Evolutionary conservation across 1,140 invertebrate genomes (phyloP).

Genomic region (Neelides sp.): DNA sequence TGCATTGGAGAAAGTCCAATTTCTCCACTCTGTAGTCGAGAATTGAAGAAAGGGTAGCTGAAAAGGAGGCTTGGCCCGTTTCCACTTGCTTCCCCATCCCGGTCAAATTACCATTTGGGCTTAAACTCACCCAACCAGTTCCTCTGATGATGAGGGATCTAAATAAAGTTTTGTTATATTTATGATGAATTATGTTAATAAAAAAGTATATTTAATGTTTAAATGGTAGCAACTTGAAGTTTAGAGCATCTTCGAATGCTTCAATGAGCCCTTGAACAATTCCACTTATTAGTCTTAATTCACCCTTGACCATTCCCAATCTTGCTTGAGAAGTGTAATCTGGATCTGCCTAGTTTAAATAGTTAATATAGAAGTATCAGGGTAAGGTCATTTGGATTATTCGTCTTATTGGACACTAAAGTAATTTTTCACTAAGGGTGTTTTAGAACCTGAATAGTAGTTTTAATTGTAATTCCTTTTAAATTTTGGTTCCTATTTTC

Average conservation of each 20-base stretch:
- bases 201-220: too few relatives aligned
- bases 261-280: not conserved
- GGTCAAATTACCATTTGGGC: constrained; percentile 7
- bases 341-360: not conserved
- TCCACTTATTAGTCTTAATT: not conserved
- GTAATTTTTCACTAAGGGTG: not conserved
- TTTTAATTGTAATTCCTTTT: not conserved
- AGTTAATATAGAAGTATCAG: too few relatives aligned
- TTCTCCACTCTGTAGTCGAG: constrained; percentile 4
- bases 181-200: too few relatives aligned
- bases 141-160: constrained; percentile 7
- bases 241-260: constrained; percentile 3
- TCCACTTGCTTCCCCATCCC: constrained; percentile 11
- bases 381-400: not conserved
- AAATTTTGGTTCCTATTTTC: not conserved
- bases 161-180: too few relatives aligned
- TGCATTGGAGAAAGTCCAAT: constrained; percentile 3
- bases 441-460: not conserved
- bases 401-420: not conserved
- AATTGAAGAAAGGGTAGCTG: not conserved
- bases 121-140: constrained; percentile 9
- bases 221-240: too few relatives aligned
- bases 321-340: not conserved
- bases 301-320: not conserved
- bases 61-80: constrained; percentile 4